Evolutionary conservation across 92 coral and sea anemone species (phyloP).

Genomic region (Umimayanthus kanabou): DNA sequence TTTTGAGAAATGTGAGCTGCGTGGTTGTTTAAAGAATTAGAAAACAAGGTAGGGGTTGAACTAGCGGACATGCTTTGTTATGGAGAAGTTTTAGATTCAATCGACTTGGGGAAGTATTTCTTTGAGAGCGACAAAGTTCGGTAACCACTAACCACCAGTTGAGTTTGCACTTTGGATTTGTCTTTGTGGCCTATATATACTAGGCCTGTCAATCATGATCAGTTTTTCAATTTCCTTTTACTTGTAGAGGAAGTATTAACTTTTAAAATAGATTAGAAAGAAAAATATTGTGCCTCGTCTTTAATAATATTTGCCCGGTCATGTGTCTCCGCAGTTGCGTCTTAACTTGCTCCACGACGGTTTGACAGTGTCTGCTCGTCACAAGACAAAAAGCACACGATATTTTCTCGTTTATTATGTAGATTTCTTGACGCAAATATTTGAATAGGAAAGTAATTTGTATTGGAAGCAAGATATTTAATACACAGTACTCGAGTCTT

Average conservation of each 20-base stretch:
- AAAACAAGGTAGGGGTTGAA: slow-evolving; percentile 1
- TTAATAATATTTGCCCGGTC: slow-evolving; percentile 15
- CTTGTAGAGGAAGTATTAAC: neutral
- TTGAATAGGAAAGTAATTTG: slow-evolving; percentile 3
- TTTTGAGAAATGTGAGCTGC: neutral
- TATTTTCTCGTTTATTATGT: slow-evolving; percentile 10
- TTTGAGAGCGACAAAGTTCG: neutral
- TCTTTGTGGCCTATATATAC: neutral
- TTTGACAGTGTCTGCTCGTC: neutral
- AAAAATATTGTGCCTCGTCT: slow-evolving; percentile 12
- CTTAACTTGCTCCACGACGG: neutral
- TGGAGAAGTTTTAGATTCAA: neutral
- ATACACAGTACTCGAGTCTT: neutral
- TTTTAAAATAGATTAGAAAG: neutral
- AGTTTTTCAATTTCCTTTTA: slow-evolving; percentile 7
- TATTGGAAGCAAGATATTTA: neutral
- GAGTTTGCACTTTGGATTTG: neutral
- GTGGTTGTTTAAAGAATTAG: neutral
- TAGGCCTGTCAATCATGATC: neutral
- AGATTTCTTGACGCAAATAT: slow-evolving; percentile 17
- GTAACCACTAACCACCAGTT: neutral
- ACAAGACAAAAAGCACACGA: slow-evolving; percentile 7
- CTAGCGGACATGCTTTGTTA: neutral
- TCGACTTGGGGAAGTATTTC: neutral
- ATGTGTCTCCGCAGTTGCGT: neutral